These are phyloP conservation scores for Ctenomys sociabilis DNA, from an alignment of 2,113 vertebrate genomes.

Conservation along the genomic window DNA sequence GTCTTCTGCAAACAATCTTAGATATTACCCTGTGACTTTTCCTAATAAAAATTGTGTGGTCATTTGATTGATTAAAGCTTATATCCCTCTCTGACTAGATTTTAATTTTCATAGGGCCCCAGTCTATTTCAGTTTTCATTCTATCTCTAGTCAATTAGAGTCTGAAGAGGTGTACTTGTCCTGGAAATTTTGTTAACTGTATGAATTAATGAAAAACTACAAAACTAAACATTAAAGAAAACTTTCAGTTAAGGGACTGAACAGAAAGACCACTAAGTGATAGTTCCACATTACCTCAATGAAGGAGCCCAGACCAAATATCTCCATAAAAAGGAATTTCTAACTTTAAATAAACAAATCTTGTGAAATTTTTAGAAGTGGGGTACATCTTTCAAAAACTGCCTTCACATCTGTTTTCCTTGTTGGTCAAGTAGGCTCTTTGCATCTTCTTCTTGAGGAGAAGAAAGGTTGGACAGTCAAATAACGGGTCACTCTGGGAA, in stretches of 20 bases:
- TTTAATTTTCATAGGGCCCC: background rate
- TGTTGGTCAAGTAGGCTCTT: background rate
- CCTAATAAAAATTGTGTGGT: background rate
- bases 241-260: background rate
- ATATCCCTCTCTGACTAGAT: background rate
- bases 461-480: background rate
- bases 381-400: background rate
- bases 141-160: background rate
- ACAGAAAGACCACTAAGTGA: background rate
- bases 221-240: background rate
- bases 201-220: background rate
- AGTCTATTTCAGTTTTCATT: background rate
- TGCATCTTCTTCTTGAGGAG: background rate
- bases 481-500: background rate
- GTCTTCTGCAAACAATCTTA: background rate
- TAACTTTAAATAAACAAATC: background rate
- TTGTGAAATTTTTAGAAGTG: background rate
- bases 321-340: background rate
- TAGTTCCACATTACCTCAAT: background rate
- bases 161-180: background rate
- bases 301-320: background rate
- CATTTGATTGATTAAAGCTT: background rate
- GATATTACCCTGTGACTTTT: background rate
- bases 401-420: background rate
- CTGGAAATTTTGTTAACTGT: background rate